Evolutionary conservation across 2,797 vertebrate genomes (phyloP).

Genomic region (Astyanax mexicanus): DNA sequence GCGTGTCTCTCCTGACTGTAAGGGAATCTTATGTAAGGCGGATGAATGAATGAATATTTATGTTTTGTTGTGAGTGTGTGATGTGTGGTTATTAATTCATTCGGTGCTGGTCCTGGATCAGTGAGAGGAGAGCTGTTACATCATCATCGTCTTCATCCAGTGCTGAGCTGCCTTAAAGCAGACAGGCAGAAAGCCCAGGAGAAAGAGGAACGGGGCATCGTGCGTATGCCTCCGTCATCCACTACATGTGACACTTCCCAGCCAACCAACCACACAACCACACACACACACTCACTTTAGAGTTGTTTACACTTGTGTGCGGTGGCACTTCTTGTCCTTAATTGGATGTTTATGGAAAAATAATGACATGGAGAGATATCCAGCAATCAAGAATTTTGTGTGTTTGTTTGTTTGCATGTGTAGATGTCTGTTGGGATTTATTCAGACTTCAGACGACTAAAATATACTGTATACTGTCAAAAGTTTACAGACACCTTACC

Average conservation of each 20-base stretch:
- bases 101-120: slow-evolving; percentile 18
- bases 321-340: slow-evolving; percentile 5
- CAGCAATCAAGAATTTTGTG: slow-evolving; percentile 8
- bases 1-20: slow-evolving; percentile 9
- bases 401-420: slow-evolving; percentile 6
- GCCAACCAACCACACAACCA: not conserved
- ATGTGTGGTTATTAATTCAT: slow-evolving; percentile 52
- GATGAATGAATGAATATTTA: slow-evolving; percentile 56
- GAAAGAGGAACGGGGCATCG: slow-evolving; percentile 2
- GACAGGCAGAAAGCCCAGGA: slow-evolving; percentile 2
- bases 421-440: not conserved
- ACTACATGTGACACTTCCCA: not conserved
- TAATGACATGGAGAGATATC: slow-evolving; percentile 29
- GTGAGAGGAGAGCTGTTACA: slow-evolving; percentile 43
- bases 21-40: slow-evolving; percentile 47
- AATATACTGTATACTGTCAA: not conserved
- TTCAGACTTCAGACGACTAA: not conserved
- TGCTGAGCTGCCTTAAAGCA: slow-evolving; percentile 3
- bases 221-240: not conserved
- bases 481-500: not conserved
- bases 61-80: slow-evolving; percentile 53
- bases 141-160: slow-evolving; percentile 39
- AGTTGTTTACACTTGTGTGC: slow-evolving; percentile 20
- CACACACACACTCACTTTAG: slow-evolving; percentile 9
- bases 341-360: slow-evolving; percentile 32